phyloP scores from a whole-genome alignment of 2,113 vertebrate genomes.

The Ia io region DNA sequence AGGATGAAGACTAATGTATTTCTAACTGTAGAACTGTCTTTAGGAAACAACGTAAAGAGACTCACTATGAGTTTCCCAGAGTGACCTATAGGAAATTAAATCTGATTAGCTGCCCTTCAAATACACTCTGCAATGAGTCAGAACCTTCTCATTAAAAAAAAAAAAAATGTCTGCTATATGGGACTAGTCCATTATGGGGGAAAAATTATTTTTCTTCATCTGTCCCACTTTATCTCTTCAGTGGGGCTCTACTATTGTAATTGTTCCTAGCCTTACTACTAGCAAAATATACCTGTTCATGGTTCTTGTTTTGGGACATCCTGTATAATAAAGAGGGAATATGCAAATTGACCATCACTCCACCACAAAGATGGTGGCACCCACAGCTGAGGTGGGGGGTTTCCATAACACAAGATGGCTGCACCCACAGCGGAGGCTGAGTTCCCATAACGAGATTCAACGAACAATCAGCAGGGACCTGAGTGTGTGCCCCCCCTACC shows the following conservation, averaged over 20 bases:
- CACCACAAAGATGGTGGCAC: too few relatives aligned
- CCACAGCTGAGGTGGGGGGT: too few relatives aligned
- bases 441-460: too few relatives aligned
- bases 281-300: not conserved
- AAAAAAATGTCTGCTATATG: not conserved
- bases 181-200: not conserved
- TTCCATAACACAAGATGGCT: too few relatives aligned
- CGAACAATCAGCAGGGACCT: too few relatives aligned
- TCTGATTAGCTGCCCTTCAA: not conserved
- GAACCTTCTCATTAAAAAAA: not conserved
- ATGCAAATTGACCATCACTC: too few relatives aligned
- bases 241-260: not conserved
- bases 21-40: not conserved
- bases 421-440: too few relatives aligned
- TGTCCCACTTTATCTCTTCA: not conserved
- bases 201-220: not conserved
- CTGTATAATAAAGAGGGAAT: too few relatives aligned
- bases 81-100: constrained; percentile 1
- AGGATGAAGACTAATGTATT: not conserved
- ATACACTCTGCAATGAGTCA: not conserved
- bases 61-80: not conserved
- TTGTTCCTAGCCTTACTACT: not conserved
- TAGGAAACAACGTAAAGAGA: not conserved
- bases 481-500: too few relatives aligned
- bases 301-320: not conserved